Evolutionary conservation across 2,888 invertebrate species (phyloP).

Genomic region (Mythimna vitellina): DNA sequence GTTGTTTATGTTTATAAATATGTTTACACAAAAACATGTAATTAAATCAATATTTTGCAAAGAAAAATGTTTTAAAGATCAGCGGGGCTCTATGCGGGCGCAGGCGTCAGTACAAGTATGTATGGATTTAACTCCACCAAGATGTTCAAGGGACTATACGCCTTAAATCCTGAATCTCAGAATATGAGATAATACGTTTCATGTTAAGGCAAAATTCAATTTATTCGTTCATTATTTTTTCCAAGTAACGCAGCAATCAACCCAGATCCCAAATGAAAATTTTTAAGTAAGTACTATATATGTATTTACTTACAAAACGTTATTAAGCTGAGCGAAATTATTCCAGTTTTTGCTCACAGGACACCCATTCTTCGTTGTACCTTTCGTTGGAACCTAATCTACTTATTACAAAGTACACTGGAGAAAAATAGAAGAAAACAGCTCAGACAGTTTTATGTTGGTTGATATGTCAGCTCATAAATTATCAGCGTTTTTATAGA

Average conservation of each 20-base stretch:
- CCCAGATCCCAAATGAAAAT: not conserved
- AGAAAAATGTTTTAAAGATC: no score
- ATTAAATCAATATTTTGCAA: no score
- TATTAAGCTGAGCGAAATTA: not conserved
- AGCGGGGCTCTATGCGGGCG: no score
- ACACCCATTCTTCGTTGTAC: not conserved
- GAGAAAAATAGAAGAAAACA: not conserved
- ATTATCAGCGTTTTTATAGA: conserved; percentile 15
- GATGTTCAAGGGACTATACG: no score
- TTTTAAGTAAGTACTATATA: no score
- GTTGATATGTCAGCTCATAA: not conserved
- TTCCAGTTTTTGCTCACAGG: not conserved
- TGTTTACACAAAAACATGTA: no score
- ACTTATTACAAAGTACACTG: not conserved
- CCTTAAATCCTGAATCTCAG: no score
- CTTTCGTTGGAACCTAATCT: not conserved
- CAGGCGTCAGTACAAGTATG: no score
- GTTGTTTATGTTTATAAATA: no score
- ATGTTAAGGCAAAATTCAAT: not conserved
- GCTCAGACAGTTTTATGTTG: not conserved
- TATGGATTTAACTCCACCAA: no score
- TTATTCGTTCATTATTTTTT: not conserved
- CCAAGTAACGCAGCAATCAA: not conserved
- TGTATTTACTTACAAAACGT: not conserved
- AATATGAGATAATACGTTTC: not conserved